Conservation (phyloP, 2,888 invertebrate genomes). For the Metalampra italica region DNA sequence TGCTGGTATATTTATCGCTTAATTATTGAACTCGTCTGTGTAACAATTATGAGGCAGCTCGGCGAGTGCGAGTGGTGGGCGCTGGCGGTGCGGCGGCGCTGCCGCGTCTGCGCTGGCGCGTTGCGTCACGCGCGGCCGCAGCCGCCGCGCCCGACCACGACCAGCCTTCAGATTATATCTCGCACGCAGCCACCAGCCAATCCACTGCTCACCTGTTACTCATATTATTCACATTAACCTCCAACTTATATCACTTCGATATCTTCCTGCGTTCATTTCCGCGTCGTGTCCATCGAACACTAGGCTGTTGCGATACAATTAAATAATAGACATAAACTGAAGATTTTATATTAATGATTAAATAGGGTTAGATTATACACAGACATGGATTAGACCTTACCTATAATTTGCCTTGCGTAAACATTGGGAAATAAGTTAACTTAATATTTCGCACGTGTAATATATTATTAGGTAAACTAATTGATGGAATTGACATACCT, state of each 20-base stretch:
- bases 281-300: constrained; percentile 19
- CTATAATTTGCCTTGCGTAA: no score
- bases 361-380: no score
- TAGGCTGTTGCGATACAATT: background rate
- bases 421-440: no score
- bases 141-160: constrained; percentile 26
- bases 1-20: constrained; percentile 75
- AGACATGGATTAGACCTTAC: no score
- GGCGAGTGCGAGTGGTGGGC: constrained; percentile 50
- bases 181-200: constrained; percentile 36
- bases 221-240: constrained; percentile 63
- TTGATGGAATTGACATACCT: no score
- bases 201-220: constrained; percentile 55
- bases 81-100: constrained; percentile 58
- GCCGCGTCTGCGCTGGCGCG: constrained; percentile 58
- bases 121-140: constrained; percentile 53
- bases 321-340: no score
- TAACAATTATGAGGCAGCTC: constrained; percentile 70
- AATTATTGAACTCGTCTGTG: constrained; percentile 75
- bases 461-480: no score
- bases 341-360: no score
- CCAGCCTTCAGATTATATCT: constrained; percentile 68
- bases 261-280: constrained; percentile 60
- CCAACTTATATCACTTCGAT: constrained; percentile 50
- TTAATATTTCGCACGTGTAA: no score